Conservation (phyloP, 2,113 vertebrate species). For the Zingel zingel region DNA sequence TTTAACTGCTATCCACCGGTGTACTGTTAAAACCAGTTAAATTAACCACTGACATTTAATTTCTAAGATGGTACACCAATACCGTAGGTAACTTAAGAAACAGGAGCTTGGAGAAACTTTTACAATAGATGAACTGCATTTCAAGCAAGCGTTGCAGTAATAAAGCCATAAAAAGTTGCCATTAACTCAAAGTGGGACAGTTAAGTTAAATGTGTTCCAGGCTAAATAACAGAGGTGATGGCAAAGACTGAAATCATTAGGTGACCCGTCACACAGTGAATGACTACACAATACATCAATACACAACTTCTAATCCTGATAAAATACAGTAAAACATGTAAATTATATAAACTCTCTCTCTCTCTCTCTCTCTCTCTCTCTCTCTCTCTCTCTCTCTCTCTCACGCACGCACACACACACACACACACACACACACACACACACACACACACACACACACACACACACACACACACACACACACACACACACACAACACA, state of each 20-base stretch:
- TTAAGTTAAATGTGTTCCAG: constrained; percentile 8
- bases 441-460: neutral
- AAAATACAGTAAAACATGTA: neutral
- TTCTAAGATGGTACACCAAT: neutral
- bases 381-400: neutral
- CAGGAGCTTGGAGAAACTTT: neutral
- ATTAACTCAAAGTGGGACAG: constrained; percentile 73
- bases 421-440: neutral
- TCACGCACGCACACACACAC: neutral
- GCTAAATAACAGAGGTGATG: constrained; percentile 28
- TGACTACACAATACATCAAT: constrained; percentile 13
- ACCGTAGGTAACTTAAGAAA: neutral
- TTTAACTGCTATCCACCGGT: neutral
- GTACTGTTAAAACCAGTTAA: neutral
- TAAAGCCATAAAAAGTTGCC: constrained; percentile 11
- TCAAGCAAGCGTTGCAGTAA: neutral
- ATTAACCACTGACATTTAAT: neutral
- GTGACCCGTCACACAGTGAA: constrained; percentile 36
- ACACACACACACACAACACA: no score
- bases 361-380: no score
- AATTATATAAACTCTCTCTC: neutral
- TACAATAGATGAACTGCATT: neutral
- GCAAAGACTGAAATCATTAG: constrained; percentile 53
- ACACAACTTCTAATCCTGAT: constrained; percentile 2
- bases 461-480: neutral